A percentile compares a stretch with the other conserved stretches of the same genome.
These are phyloP conservation scores for Smutsia temminckii DNA, from an alignment of 2,797 vertebrate genomes.

Conservation along the genomic window DNA sequence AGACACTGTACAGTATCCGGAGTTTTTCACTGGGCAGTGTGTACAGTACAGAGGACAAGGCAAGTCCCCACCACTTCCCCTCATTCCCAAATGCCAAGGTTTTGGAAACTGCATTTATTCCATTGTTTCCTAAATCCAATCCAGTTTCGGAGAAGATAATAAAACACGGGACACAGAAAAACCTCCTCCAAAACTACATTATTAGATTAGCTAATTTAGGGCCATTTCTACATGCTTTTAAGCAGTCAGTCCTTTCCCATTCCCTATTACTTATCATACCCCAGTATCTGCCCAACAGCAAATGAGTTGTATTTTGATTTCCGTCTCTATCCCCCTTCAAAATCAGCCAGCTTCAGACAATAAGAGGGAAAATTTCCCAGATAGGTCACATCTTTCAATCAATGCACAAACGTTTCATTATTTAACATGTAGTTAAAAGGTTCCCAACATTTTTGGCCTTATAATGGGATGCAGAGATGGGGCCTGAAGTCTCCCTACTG, in stretches of 20 bases:
- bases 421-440: not conserved
- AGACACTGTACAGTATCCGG: rapidly evolving
- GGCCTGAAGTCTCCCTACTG: not conserved
- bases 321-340: not conserved
- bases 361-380: not conserved
- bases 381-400: not conserved
- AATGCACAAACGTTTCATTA: not conserved
- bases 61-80: not conserved
- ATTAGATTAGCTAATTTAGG: not conserved
- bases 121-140: not conserved
- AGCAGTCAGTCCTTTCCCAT: not conserved
- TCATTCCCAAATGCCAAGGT: not conserved
- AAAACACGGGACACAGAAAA: not conserved
- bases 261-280: not conserved
- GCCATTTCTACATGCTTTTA: not conserved
- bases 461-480: not conserved
- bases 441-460: not conserved
- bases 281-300: not conserved
- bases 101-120: constrained; percentile 16
- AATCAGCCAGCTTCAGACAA: not conserved
- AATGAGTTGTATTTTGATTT: not conserved
- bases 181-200: not conserved
- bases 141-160: not conserved
- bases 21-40: not conserved
- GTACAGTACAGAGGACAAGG: not conserved